A percentile compares a stretch with the other conserved stretches of the same genome.
Evolutionary conservation across 2,113 vertebrate genomes (phyloP).

Genomic region (Apeltes quadracus): DNA sequence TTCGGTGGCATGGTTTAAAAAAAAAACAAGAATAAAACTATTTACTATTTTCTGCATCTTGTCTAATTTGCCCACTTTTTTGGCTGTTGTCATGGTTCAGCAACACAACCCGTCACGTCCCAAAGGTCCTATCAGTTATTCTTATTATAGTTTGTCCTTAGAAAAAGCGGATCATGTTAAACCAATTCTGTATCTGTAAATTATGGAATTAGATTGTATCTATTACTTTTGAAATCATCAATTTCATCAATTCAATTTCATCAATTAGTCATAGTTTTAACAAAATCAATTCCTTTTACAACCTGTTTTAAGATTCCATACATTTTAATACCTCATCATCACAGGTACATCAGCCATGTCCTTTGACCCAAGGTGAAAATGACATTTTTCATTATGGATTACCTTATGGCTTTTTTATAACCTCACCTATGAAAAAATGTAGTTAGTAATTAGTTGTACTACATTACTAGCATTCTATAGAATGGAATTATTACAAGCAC

Average conservation of each 20-base stretch:
- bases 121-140: background rate
- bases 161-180: background rate
- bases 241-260: background rate
- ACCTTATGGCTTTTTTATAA: background rate
- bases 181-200: no score
- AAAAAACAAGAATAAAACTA: slow-evolving; percentile 79
- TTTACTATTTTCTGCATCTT: slow-evolving; percentile 87
- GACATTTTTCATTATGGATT: background rate
- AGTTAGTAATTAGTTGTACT: background rate
- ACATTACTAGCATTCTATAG: background rate
- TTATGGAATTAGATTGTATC: background rate
- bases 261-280: background rate
- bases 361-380: no score
- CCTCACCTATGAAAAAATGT: no score
- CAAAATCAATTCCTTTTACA: background rate
- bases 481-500: background rate
- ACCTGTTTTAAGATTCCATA: background rate
- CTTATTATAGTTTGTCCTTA: no score
- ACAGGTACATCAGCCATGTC: no score
- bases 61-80: slow-evolving; percentile 82
- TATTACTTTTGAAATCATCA: background rate
- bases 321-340: background rate
- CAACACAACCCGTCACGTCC: no score
- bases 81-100: background rate
- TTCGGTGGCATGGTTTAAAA: slow-evolving; percentile 87